Evolutionary conservation across 2,888 invertebrate species (phyloP).

Genomic region (Ernsta delagoae): DNA sequence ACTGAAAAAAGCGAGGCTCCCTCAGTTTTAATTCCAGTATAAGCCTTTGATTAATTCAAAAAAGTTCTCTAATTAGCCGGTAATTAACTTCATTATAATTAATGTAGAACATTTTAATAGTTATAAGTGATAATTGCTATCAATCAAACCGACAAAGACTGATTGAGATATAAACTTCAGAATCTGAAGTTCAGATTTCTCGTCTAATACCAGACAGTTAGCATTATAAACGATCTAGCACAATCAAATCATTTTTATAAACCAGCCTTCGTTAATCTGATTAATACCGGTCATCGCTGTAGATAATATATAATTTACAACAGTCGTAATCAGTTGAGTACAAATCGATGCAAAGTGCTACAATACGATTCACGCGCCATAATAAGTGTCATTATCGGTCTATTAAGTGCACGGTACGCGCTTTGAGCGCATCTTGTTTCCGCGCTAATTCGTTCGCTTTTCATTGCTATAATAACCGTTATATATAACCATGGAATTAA

Average conservation of each 20-base stretch:
- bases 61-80: no score
- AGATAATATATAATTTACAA: constrained; percentile 12
- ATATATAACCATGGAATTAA: constrained; percentile 10
- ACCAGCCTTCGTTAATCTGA: neutral
- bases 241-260: neutral
- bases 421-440: constrained; percentile 23
- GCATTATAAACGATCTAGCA: no score
- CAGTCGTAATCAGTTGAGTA: constrained; percentile 8
- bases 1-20: no score
- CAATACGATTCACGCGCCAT: constrained; percentile 22
- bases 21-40: no score
- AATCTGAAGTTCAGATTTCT: no score
- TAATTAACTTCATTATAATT: no score
- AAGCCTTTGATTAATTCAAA: no score
- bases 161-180: no score
- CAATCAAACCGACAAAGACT: no score
- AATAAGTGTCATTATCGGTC: constrained; percentile 28
- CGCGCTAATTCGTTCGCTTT: constrained; percentile 34
- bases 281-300: neutral
- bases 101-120: no score
- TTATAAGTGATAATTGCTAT: no score
- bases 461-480: constrained; percentile 18
- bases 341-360: constrained; percentile 21
- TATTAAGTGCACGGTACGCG: constrained; percentile 26
- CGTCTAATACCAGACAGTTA: no score